Base-by-base conservation (phyloP, 2,797 vertebrate species). In the Lerista edwardsae region DNA sequence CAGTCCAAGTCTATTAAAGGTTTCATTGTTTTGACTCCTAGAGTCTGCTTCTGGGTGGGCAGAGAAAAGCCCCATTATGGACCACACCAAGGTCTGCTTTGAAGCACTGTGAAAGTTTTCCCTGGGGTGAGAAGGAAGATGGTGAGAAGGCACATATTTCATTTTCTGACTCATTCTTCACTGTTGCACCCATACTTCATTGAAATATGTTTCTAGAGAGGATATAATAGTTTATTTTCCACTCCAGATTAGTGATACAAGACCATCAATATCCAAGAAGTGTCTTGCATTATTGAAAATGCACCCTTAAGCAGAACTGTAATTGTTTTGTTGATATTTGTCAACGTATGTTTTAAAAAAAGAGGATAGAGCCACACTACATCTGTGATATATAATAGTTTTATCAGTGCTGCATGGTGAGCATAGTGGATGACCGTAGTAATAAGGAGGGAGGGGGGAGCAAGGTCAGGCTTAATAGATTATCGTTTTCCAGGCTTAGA, bases 31-130 rank as follows among this genome's bases (percentile, higher is more conserved):
- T 47, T 87, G 11, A 21, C 27, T 90, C 41, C 65, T 84, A 65
- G 68, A 88, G 82, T 51, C 82, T 83, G 61, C 61, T 82, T 88
- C 44, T 84, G 79, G 74, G n/a, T 87, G 86, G 86, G 65, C 79
- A 89, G 31, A 31, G 69, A 87, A 86, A 86, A 36, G 10, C 36
- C 55, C 31, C 27, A 12, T 69, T 80, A 67, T 80, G 77, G 82
- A 72, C 79, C 76, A 80, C 29, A 12, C 25, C 80, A 81, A 76
- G 47, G 23, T 2, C n/a, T 75, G 19, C 59, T 89, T 84, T 88
- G 75, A 91, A 73, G 29, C 61, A 74, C 2, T 78, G 67, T 84
- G 82, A 82, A 79, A 69, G 71, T 15, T 85, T 36, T 29, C 14
- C n/a, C 1, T 65, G 69, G 55, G 47, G 25, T 84, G 29, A 59